Conservation (phyloP, 2,113 vertebrate genomes). For the Phyllostomus hastatus region DNA sequence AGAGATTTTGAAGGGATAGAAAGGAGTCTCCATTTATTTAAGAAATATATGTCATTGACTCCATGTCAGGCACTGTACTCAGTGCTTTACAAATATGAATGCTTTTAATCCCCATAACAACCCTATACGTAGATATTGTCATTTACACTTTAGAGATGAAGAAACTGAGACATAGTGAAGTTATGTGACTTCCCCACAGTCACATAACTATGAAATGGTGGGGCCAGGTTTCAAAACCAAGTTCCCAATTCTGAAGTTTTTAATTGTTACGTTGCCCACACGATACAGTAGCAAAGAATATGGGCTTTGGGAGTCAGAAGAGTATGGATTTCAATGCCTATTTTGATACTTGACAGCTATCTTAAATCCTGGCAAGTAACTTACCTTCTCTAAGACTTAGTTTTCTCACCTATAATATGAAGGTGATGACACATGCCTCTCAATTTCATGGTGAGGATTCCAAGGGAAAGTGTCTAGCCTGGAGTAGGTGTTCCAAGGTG, state of each 20-base stretch:
- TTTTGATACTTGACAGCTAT: neutral
- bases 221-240: neutral
- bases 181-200: neutral
- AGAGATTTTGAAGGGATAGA: neutral
- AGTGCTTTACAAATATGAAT: constrained; percentile 24
- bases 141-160: neutral
- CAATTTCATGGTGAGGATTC: neutral
- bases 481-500: neutral
- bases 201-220: neutral
- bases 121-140: neutral
- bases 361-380: neutral
- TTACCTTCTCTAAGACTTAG: neutral
- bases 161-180: neutral
- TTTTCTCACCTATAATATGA: neutral
- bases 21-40: neutral
- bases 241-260: neutral
- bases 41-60: neutral
- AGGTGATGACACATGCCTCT: neutral
- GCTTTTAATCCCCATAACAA: neutral
- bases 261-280: neutral
- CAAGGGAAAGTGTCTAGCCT: neutral
- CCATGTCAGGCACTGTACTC: neutral
- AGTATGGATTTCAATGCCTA: neutral
- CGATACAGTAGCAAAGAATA: neutral
- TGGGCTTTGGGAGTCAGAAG: neutral